These are phyloP conservation scores for Polydrusus tereticollis DNA, from an alignment of 2,888 invertebrate species.

Conservation along the genomic window DNA sequence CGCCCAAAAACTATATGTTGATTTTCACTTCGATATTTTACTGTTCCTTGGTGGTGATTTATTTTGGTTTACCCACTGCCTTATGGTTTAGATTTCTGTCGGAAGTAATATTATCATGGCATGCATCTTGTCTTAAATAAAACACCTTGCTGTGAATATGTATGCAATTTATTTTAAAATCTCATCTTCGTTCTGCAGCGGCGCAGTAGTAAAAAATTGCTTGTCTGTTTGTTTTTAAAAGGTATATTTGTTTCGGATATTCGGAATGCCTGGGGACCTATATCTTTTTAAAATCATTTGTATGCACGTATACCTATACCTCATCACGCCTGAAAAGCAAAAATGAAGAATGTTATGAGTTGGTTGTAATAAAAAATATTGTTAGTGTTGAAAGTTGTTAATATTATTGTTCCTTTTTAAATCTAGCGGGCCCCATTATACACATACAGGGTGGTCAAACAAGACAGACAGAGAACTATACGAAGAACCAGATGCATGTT, in stretches of 20 bases:
- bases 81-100: background rate
- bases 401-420: too few species aligned
- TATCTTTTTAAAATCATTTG: too few species aligned
- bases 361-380: too few species aligned
- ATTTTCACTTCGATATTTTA: background rate
- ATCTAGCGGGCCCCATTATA: too few species aligned
- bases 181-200: background rate
- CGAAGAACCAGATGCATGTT: too few species aligned
- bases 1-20: too few species aligned
- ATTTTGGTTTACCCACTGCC: background rate
- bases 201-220: background rate
- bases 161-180: conserved; percentile 6
- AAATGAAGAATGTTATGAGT: too few species aligned
- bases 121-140: conserved; percentile 8
- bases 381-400: too few species aligned
- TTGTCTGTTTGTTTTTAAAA: background rate
- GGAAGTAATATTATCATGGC: background rate
- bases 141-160: conserved; percentile 4
- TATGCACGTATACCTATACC: too few species aligned
- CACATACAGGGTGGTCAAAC: too few species aligned
- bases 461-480: too few species aligned
- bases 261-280: background rate
- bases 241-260: background rate
- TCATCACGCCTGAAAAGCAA: too few species aligned
- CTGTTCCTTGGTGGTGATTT: background rate